Conservation (phyloP, 2,797 vertebrate genomes). For the Xyrichtys novacula region DNA sequence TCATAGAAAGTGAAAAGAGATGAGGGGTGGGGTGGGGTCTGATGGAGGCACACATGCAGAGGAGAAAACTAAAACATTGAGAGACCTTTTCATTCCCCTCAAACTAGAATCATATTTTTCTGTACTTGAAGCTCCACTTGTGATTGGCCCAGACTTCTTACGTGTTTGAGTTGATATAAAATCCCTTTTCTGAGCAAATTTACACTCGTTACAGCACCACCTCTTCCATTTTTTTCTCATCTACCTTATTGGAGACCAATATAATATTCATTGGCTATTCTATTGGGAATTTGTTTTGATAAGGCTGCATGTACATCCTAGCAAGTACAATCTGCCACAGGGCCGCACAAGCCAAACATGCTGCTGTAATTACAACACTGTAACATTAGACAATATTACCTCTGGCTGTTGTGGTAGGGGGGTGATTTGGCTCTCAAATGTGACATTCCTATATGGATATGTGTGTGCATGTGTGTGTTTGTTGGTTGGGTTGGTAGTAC, state of each 20-base stretch:
- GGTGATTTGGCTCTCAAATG: slow-evolving; percentile 18
- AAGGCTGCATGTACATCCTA: slow-evolving; percentile 11
- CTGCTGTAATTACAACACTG: slow-evolving; percentile 8
- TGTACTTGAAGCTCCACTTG: neutral
- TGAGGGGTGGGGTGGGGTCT: too few relatives aligned
- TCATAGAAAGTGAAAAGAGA: slow-evolving; percentile 16
- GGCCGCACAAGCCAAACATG: slow-evolving; percentile 14
- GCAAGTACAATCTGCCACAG: slow-evolving; percentile 9
- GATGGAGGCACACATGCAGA: too few relatives aligned
- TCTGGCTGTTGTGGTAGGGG: slow-evolving; percentile 23
- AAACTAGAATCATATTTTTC: neutral
- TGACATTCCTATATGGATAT: slow-evolving; percentile 2
- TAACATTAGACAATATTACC: slow-evolving; percentile 23
- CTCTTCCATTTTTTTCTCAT: neutral
- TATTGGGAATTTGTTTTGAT: neutral
- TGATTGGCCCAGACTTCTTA: slow-evolving; percentile 5
- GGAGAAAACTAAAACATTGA: too few relatives aligned
- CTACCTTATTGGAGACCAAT: neutral
- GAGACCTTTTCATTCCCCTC: too few relatives aligned
- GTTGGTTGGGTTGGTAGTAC: slow-evolving; percentile 3
- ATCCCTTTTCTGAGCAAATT: neutral
- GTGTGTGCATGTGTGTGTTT: neutral
- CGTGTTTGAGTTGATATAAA: neutral
- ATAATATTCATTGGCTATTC: neutral
- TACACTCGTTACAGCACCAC: neutral